phyloP scores from a whole-genome alignment of 2,797 vertebrate species.

The Pipistrellus pipistrellus region DNA sequence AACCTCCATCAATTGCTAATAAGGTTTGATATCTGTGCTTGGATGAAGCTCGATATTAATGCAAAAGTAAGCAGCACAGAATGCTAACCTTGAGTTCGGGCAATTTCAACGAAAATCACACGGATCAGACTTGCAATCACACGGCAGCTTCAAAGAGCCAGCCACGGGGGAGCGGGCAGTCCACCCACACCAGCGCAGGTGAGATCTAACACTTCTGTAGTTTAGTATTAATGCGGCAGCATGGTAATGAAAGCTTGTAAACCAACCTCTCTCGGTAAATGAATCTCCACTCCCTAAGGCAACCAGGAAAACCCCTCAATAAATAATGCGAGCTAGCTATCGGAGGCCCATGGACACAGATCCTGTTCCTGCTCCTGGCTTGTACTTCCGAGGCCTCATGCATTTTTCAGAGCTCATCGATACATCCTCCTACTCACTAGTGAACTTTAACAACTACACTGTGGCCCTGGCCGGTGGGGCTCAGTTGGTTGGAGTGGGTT shows the following conservation, averaged over 20 bases:
- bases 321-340: slow-evolving; percentile 86
- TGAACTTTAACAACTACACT: background rate
- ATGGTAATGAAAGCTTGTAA: slow-evolving; percentile 70
- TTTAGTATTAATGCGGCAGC: slow-evolving; percentile 71
- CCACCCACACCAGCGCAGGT: fast-evolving
- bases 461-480: background rate
- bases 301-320: slow-evolving; percentile 86
- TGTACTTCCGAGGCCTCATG: slow-evolving; percentile 78
- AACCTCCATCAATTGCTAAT: slow-evolving; percentile 5
- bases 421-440: slow-evolving; percentile 54
- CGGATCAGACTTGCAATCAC: background rate
- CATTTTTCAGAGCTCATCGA: slow-evolving; percentile 86
- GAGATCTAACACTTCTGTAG: background rate
- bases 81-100: background rate
- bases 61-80: background rate
- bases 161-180: background rate
- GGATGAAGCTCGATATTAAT: background rate
- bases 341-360: background rate
- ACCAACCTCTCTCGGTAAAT: slow-evolving; percentile 75
- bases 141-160: background rate
- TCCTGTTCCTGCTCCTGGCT: slow-evolving; percentile 4
- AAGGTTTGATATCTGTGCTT: background rate
- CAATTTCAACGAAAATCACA: background rate
- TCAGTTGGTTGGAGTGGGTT: background rate
- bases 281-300: slow-evolving; percentile 71